A percentile compares a stretch with the other conserved stretches of the same genome.
These are phyloP conservation scores for Gnathochromis pfefferi DNA, from an alignment of 2,113 vertebrate genomes.

Conservation along the genomic window DNA sequence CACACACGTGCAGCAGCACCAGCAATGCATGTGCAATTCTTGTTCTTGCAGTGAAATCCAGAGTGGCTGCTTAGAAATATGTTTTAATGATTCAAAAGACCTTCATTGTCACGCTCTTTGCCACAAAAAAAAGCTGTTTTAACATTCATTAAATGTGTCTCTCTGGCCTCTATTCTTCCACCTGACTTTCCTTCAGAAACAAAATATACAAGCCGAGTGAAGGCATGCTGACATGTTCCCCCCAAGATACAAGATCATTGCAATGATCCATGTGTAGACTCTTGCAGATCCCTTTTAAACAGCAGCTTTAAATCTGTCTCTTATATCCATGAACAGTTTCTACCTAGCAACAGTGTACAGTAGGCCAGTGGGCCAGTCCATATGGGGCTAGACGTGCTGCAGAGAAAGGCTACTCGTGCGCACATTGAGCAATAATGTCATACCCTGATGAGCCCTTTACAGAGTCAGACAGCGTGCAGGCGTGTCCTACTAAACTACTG, in stretches of 20 bases:
- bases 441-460: constrained; percentile 31
- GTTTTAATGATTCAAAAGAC: constrained; percentile 26
- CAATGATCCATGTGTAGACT: not conserved
- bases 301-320: not conserved
- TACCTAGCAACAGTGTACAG: constrained; percentile 54
- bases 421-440: constrained; percentile 58
- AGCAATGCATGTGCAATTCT: not conserved
- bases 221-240: not conserved
- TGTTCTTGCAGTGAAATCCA: constrained; percentile 28
- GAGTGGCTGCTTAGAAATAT: constrained; percentile 12
- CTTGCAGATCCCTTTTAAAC: not conserved
- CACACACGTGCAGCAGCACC: not conserved
- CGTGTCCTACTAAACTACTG: constrained; percentile 39
- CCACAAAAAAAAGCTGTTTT: not conserved
- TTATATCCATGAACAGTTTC: not conserved
- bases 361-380: constrained; percentile 44
- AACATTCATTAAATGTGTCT: not conserved
- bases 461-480: constrained; percentile 21
- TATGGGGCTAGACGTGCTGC: constrained; percentile 42
- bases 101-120: not conserved
- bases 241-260: not conserved
- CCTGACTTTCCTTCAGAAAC: not conserved
- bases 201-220: not conserved
- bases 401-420: constrained; percentile 50
- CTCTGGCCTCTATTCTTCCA: constrained; percentile 17